These are phyloP conservation scores for Vireo altiloquus DNA, from an alignment of 2,113 vertebrate genomes.

Conservation along the genomic window DNA sequence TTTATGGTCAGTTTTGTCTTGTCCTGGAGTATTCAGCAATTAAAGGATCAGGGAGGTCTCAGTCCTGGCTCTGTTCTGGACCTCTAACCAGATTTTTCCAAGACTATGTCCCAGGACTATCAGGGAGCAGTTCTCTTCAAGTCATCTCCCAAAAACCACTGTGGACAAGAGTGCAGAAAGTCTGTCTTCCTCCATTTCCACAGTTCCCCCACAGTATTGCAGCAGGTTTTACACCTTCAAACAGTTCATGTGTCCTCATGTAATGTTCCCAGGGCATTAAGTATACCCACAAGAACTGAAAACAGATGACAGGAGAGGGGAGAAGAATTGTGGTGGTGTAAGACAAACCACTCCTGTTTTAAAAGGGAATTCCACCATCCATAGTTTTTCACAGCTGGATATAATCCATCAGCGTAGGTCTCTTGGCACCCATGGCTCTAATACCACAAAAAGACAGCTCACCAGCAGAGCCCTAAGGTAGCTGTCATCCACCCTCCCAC, in stretches of 20 bases:
- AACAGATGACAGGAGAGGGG: not conserved
- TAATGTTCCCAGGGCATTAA: not conserved
- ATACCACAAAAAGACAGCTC: not conserved
- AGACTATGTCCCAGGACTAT: not conserved
- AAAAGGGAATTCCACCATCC: not conserved
- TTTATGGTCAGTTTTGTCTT: not conserved
- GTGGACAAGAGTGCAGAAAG: not conserved
- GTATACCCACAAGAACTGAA: not conserved
- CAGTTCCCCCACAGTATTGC: not conserved
- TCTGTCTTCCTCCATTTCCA: not conserved
- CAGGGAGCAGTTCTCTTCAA: not conserved
- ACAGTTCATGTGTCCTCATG: accelerated
- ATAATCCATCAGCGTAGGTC: not conserved
- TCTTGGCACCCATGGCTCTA: not conserved
- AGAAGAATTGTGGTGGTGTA: not conserved
- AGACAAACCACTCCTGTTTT: not conserved
- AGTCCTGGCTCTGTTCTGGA: not conserved
- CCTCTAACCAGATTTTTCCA: not conserved
- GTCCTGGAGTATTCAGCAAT: not conserved
- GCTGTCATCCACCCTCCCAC: not conserved
- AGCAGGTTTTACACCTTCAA: not conserved
- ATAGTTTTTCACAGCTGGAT: not conserved
- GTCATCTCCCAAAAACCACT: not conserved
- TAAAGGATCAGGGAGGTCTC: not conserved
- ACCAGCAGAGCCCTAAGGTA: not conserved